A percentile compares a stretch with the other conserved stretches of the same genome.
phyloP scores from a whole-genome alignment of 37 sponge, comb jelly and placozoan genomes.

The Oopsacas minuta region DNA sequence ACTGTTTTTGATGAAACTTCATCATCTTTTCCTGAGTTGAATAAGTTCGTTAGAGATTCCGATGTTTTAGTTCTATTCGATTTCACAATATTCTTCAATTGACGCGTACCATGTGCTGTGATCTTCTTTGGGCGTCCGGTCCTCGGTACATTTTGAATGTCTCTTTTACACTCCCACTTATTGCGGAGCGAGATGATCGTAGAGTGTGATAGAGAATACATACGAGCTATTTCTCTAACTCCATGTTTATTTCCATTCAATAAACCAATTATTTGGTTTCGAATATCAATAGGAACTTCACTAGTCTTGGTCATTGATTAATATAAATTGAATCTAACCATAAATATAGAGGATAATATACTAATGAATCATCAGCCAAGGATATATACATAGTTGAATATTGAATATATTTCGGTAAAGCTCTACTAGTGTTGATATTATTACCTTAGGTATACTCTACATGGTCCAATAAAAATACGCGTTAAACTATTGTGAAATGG shows the following conservation, averaged over 20 bases:
- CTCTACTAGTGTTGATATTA: too few relatives aligned
- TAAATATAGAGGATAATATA: too few relatives aligned
- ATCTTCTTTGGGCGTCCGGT: not conserved
- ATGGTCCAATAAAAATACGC: too few relatives aligned
- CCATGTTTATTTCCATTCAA: not conserved
- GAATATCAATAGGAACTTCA: not conserved
- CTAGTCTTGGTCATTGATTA: not conserved
- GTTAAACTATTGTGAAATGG: too few relatives aligned
- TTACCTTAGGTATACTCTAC: too few relatives aligned
- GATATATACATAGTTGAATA: too few relatives aligned
- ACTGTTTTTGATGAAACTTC: not conserved
- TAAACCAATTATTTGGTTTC: not conserved
- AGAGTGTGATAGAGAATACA: not conserved
- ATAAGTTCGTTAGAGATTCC: not conserved
- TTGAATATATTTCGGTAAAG: too few relatives aligned
- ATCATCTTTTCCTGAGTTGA: not conserved
- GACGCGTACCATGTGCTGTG: not conserved
- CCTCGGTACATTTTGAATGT: not conserved
- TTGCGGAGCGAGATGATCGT: not conserved
- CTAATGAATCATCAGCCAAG: too few relatives aligned
- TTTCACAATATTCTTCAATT: not conserved
- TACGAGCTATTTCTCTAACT: not conserved
- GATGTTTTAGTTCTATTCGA: not conserved
- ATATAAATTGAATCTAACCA: too few relatives aligned
- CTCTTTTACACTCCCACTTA: not conserved